Percentiles rank a stretch among this genome's conserved stretches.
Evolutionary conservation across 2,113 vertebrate genomes (phyloP).

Genomic region (Dipodomys spectabilis): DNA sequence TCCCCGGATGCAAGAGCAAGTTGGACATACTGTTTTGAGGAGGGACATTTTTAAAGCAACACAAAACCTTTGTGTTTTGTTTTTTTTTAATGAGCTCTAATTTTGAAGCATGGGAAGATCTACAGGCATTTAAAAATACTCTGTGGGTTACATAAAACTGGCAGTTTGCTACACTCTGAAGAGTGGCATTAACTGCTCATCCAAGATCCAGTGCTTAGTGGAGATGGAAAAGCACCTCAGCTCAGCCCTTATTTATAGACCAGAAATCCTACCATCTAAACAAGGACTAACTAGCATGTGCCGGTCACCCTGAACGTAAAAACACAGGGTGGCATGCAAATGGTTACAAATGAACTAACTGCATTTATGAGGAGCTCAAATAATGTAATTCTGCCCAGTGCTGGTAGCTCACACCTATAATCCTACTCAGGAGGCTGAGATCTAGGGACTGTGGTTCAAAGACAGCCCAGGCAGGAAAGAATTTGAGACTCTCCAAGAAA

Average conservation of each 20-base stretch:
- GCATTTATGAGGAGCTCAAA: too few species aligned
- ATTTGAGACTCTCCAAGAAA: too few species aligned
- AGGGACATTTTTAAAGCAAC: not conserved
- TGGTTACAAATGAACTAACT: too few species aligned
- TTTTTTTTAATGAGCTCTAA: not conserved
- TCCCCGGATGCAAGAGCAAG: not conserved
- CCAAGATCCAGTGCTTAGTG: not conserved
- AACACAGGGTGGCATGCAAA: too few species aligned
- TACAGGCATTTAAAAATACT: not conserved
- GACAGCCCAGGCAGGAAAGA: too few species aligned
- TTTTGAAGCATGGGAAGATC: not conserved
- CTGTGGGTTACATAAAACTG: not conserved
- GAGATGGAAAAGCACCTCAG: not conserved
- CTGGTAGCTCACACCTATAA: too few species aligned
- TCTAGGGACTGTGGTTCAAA: too few species aligned
- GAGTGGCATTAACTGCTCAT: not conserved
- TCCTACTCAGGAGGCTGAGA: too few species aligned
- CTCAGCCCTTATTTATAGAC: constrained; percentile 30
- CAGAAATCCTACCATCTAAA: not conserved
- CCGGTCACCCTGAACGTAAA: too few species aligned
- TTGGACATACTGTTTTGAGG: not conserved
- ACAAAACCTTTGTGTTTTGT: not conserved
- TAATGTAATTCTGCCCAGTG: too few species aligned
- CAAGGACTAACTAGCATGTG: not conserved
- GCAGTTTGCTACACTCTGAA: not conserved